Conservation (phyloP, 1,140 invertebrate species). For the Calephelis virginiensis region DNA sequence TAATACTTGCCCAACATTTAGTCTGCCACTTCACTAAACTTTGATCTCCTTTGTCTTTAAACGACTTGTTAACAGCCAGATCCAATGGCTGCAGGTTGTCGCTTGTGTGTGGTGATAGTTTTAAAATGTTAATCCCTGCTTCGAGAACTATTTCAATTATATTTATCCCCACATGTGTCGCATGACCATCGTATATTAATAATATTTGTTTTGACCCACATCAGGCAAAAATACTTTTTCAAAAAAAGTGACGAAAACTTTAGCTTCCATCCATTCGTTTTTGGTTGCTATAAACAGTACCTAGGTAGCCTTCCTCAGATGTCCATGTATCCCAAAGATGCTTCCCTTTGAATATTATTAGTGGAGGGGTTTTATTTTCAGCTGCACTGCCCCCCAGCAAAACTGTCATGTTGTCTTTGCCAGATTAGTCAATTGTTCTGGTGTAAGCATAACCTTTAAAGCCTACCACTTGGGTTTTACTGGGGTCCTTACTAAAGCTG, state of each 20-base stretch:
- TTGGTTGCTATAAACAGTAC: constrained; percentile 31
- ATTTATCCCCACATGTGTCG: constrained; percentile 31
- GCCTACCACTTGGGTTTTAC: constrained; percentile 41
- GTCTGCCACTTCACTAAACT: constrained; percentile 36
- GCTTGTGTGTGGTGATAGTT: constrained; percentile 42
- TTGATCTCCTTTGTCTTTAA: constrained; percentile 26
- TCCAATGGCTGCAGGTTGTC: constrained; percentile 46
- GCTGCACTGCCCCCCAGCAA: constrained; percentile 13
- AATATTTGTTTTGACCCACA: constrained; percentile 31
- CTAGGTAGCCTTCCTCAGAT: constrained; percentile 27
- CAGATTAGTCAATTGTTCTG: constrained; percentile 12
- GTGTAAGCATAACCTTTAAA: constrained; percentile 20
- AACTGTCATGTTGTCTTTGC: constrained; percentile 24
- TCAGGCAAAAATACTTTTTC: constrained; percentile 32
- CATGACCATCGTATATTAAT: constrained; percentile 40
- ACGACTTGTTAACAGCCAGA: constrained; percentile 38
- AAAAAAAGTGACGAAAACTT: constrained; percentile 29
- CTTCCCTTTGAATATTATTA: constrained; percentile 43
- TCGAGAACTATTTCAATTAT: constrained; percentile 33
- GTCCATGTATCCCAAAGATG: constrained; percentile 37
- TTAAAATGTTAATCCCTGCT: constrained; percentile 38
- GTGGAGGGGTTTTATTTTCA: constrained; percentile 35
- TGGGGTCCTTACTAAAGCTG: constrained; percentile 39
- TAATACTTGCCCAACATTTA: constrained; percentile 32
- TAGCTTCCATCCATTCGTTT: constrained; percentile 33